Conservation (phyloP, 2,113 vertebrate genomes). For the Notothenia coriiceps region DNA sequence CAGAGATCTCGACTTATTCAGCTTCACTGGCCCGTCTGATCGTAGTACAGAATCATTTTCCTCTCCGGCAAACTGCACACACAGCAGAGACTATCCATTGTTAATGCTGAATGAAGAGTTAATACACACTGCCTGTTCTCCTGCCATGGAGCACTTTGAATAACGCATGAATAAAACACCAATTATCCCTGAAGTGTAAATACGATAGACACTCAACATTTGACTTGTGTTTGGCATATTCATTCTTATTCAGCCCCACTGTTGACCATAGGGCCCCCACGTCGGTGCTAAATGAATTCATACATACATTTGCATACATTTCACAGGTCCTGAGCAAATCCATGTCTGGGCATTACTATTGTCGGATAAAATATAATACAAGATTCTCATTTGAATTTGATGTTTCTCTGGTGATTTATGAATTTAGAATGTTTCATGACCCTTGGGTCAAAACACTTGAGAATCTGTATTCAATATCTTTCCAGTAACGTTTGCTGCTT, state of each 20-base stretch:
- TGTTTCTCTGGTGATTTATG: not conserved
- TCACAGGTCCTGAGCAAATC: slow-evolving; percentile 61
- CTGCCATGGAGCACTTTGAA: slow-evolving; percentile 46
- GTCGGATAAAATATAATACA: slow-evolving; percentile 1
- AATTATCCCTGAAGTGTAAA: slow-evolving; percentile 68
- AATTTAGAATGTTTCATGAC: slow-evolving; percentile 18
- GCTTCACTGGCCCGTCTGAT: slow-evolving; percentile 1
- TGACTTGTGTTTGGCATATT: slow-evolving; percentile 66
- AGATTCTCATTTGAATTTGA: slow-evolving; percentile 24
- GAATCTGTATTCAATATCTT: slow-evolving; percentile 15
- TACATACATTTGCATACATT: slow-evolving; percentile 80
- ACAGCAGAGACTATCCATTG: not conserved
- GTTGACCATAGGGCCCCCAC: slow-evolving; percentile 63
- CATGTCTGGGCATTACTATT: slow-evolving; percentile 46
- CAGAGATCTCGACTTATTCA: too few species aligned
- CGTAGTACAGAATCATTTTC: not conserved
- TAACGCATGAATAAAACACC: slow-evolving; percentile 58
- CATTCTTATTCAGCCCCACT: slow-evolving; percentile 69
- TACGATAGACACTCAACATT: slow-evolving; percentile 71
- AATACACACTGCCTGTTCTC: slow-evolving; percentile 18
- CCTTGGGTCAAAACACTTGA: slow-evolving; percentile 13
- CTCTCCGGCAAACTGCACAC: not conserved
- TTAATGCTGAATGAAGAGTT: slow-evolving; percentile 13
- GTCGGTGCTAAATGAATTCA: slow-evolving; percentile 75
- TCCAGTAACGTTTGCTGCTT: not conserved